Conservation (phyloP, 2,113 vertebrate genomes). For the Anseranas semipalmata region DNA sequence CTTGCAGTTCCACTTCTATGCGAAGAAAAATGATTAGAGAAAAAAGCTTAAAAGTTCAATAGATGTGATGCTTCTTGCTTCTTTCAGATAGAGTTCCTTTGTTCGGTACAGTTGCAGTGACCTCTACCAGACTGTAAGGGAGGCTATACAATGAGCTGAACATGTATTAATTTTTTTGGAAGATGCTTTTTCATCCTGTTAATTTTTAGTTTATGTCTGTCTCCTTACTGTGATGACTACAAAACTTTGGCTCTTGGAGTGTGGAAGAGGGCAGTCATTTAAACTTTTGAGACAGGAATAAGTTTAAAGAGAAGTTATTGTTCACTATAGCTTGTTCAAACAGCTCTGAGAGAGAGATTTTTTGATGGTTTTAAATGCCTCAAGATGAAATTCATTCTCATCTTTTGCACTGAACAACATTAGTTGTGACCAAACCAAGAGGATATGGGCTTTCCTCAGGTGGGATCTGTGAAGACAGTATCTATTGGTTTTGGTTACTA, state of each 20-base stretch:
- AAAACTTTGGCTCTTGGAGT: not conserved
- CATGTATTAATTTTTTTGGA: not conserved
- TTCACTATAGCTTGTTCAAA: not conserved
- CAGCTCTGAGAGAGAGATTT: not conserved
- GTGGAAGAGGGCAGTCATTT: not conserved
- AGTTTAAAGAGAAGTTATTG: not conserved
- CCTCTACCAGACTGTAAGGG: not conserved
- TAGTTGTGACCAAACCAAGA: not conserved
- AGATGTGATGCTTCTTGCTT: not conserved
- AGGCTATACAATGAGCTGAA: not conserved
- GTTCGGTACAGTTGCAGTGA: not conserved
- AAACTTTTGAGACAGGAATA: not conserved
- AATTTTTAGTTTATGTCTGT: not conserved
- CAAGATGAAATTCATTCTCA: not conserved
- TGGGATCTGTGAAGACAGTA: not conserved
- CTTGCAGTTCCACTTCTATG: not conserved
- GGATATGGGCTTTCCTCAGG: slow-evolving; percentile 29
- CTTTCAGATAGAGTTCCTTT: not conserved
- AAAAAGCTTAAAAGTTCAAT: not conserved
- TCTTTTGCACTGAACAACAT: not conserved
- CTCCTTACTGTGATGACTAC: not conserved
- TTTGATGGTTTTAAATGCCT: not conserved
- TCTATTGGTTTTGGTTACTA: slow-evolving; percentile 20
- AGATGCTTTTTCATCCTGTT: not conserved
- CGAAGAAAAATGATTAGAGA: not conserved